Percentiles rank a stretch among this genome's conserved stretches.
Evolutionary conservation across 2,113 vertebrate species (phyloP).

Genomic region (Salvelinus fontinalis): DNA sequence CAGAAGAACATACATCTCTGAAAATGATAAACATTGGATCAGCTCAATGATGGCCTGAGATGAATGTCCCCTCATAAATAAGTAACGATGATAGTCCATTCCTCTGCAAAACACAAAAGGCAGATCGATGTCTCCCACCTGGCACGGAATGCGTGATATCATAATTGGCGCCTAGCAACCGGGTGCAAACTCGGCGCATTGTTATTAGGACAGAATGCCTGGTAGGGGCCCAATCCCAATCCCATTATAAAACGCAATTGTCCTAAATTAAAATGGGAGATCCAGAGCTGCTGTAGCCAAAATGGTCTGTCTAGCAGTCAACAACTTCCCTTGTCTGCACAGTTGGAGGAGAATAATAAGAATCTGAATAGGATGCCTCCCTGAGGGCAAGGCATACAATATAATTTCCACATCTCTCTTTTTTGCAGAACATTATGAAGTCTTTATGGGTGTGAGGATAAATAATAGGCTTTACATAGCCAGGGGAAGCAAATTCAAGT

Average conservation of each 20-base stretch:
- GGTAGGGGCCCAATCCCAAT: slow-evolving; percentile 1
- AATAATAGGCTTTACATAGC: slow-evolving; percentile 43
- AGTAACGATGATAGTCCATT: slow-evolving; percentile 29
- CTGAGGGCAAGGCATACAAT: slow-evolving; percentile 41
- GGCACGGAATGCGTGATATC: slow-evolving; percentile 20
- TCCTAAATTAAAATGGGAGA: slow-evolving; percentile 37
- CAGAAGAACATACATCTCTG: not conserved
- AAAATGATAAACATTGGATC: not conserved
- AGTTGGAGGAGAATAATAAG: slow-evolving; percentile 34
- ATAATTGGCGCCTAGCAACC: slow-evolving; percentile 15
- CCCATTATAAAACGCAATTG: slow-evolving; percentile 11
- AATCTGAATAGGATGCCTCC: slow-evolving; percentile 36
- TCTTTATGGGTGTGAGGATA: slow-evolving; percentile 40
- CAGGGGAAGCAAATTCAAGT: slow-evolving; percentile 21
- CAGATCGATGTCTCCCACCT: slow-evolving; percentile 25
- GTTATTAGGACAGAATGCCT: not conserved
- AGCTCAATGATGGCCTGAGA: not conserved
- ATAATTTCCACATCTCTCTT: slow-evolving; percentile 37
- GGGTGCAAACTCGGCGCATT: not conserved
- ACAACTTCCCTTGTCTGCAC: slow-evolving; percentile 29
- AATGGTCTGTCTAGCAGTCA: slow-evolving; percentile 36
- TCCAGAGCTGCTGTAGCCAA: slow-evolving; percentile 25
- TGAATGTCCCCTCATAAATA: slow-evolving; percentile 18
- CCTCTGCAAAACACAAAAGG: slow-evolving; percentile 16
- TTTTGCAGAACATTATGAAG: slow-evolving; percentile 47